Evolutionary conservation across 1,140 invertebrate genomes (phyloP), one percentile per base, ranked within the genome.

Genomic region (Sesamia nonagrioides): DNA sequence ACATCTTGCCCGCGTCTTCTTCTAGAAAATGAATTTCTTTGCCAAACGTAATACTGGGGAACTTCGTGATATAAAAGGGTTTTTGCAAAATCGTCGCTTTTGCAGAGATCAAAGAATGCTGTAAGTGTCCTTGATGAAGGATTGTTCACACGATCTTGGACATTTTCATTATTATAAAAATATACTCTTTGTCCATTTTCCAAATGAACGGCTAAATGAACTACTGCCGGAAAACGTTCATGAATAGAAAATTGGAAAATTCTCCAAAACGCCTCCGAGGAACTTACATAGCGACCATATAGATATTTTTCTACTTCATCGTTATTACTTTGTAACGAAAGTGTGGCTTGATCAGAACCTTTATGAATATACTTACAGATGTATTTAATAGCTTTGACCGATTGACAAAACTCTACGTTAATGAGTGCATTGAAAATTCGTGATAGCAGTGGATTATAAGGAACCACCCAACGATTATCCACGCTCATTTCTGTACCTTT

Each of bases 401-500:
- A 40, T 40, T 40, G 37, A 40, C 37, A 40, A 40, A 40, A 40
- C 37, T 40, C 37, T 40, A 40, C 37, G 37, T 40, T 40, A 40
- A 40, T 40, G 37, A 3, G 37, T 40, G 37, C 37, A 40, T 40
- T 40, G 37, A 40, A 40, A 40, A 40, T 66, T 17, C 60, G 74
- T 37, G 61, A 77, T 37, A 77, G 48, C 3, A 66, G 33, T 69
- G 92, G 81, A 18, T 95, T 96, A 83, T 82, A 61, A 37, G 81
- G 83, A 58, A 83, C 21, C 17, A 83, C 56, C 78, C 81, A 78
- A 21, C 77, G 0, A 52, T 78, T 77, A 73, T 74, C 61, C 21
- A 81, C 48, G 68, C 33, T 72, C 50, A 72, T 27, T 42, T 77
- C 63, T 69, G 17, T 69, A 17, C 80, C 76, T 54, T 56, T 68